Base-by-base conservation (phyloP, 2,888 invertebrate genomes). In the Anthrax anthrax region DNA sequence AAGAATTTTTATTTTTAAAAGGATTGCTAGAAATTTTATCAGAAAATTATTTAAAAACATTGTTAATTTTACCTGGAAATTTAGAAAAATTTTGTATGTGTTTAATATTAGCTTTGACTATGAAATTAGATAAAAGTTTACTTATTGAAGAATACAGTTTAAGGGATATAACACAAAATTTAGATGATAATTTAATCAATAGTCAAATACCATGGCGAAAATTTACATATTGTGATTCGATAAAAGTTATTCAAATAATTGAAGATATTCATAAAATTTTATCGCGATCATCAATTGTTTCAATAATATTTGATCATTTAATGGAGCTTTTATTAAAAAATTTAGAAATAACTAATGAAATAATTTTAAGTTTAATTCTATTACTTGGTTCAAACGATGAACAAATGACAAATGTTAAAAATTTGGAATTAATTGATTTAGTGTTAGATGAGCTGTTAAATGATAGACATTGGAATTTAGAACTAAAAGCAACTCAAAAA, bases 21-120 rank as follows among this genome's bases (percentile, higher is more conserved):
- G 85, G 84, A 4, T 83, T 84, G 61, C 58, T 85, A 13, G 64
- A 69, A 44, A 63, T 79, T 44, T 64, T 86, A 43, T 72, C 72
- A 9, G 63, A 70, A 16, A 70, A 74, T 55, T 72, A 74, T 50
- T 66, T 84, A 17, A 72, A 74, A 23, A 59, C 67, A 9, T 66
- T 81, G 23, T 67, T 86, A 39, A 67, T 73, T 48, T 72, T 63
- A 29, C 56, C 58, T 3, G 64, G 70, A 39, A 73, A 76, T 61
- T 66, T 80, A 52, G 71, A 73, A 49, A 68, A 72, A 47, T 70
- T 84, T 50, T 68, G 78, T 49, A 62, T 71, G 43, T 72, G 74
- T 44, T 61, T 81, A 36, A 60, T 78, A 37, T 70, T 73, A 23
- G 68, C 75, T 12, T 63, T 73, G 16, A 72, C 75, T 58, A 57